phyloP scores from a whole-genome alignment of 2,888 invertebrate species.

The Mesodorylaimus sp. region DNA sequence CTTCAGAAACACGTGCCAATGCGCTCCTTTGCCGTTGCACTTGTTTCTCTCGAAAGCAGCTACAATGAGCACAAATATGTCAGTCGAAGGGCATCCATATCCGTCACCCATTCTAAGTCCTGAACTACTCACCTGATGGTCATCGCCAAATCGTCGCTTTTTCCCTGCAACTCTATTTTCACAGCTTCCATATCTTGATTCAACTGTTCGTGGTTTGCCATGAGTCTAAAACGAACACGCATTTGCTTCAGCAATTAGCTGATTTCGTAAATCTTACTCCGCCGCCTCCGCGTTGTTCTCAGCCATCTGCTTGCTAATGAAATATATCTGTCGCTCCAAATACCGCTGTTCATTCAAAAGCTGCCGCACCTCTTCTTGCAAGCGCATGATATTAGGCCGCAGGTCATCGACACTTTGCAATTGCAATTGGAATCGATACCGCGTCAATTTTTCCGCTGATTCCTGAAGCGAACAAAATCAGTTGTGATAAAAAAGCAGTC shows the following conservation, averaged over 20 bases:
- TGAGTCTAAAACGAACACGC: slow-evolving; percentile 11
- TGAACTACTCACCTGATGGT: slow-evolving; percentile 83
- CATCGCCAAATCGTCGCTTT: slow-evolving; percentile 82
- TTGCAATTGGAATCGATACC: slow-evolving; percentile 83
- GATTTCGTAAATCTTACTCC: neutral
- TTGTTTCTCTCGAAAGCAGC: slow-evolving; percentile 34
- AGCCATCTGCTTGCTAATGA: slow-evolving; percentile 12
- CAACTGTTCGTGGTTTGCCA: slow-evolving; percentile 14
- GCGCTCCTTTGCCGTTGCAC: slow-evolving; percentile 20
- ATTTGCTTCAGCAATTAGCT: neutral
- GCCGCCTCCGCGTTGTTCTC: neutral
- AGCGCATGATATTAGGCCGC: slow-evolving; percentile 66
- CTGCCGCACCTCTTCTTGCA: slow-evolving; percentile 54
- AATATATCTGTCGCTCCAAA: slow-evolving; percentile 44
- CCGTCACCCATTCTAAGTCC: no score
- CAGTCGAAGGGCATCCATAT: no score
- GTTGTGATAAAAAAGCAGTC: neutral
- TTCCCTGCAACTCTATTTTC: slow-evolving; percentile 64
- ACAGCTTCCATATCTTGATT: slow-evolving; percentile 54
- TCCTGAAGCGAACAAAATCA: slow-evolving; percentile 3
- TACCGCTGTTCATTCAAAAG: slow-evolving; percentile 57
- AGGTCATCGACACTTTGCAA: slow-evolving; percentile 77
- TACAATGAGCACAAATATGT: slow-evolving; percentile 14
- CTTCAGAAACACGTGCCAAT: neutral
- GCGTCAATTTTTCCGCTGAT: slow-evolving; percentile 52